Percentiles rank a stretch among this genome's conserved stretches.
phyloP scores from a whole-genome alignment of 2,888 invertebrate genomes.

The Schizaphis graminum region DNA sequence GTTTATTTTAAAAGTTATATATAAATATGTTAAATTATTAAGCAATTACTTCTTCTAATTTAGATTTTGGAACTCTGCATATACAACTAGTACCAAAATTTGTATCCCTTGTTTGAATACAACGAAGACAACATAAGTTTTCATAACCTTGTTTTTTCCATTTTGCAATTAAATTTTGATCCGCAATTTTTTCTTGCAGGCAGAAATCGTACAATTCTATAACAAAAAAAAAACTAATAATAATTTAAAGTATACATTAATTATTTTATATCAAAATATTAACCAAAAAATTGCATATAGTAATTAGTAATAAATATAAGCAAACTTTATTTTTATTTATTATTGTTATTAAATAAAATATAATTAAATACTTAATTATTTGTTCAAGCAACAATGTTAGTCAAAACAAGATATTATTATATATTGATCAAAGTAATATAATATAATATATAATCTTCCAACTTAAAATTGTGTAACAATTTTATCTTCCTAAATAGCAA shows the following conservation, averaged over 20 bases:
- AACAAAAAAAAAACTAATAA: background rate
- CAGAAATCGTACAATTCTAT: conserved; percentile 90
- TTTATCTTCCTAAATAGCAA: too few species aligned
- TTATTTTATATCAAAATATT: background rate
- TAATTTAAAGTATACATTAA: background rate
- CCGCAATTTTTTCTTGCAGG: conserved; percentile 95
- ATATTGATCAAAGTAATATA: background rate
- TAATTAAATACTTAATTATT: background rate
- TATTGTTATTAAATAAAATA: background rate
- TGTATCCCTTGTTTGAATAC: conserved; percentile 98
- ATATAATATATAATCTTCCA: background rate
- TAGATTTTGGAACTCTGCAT: conserved; percentile 97
- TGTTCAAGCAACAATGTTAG: background rate
- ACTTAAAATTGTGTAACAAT: too few species aligned
- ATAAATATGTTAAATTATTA: conserved; percentile 42
- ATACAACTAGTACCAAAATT: conserved; percentile 99
- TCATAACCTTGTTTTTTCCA: conserved; percentile 99
- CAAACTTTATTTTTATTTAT: background rate
- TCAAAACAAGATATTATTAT: background rate
- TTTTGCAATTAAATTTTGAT: conserved; percentile 96
- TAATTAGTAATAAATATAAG: background rate
- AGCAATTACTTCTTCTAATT: conserved; percentile 86
- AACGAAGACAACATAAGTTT: conserved; percentile 96
- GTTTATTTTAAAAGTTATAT: conserved; percentile 10
- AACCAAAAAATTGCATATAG: background rate